Conservation (phyloP, 2,797 vertebrate species). For the Sebastes ruberrimus region DNA sequence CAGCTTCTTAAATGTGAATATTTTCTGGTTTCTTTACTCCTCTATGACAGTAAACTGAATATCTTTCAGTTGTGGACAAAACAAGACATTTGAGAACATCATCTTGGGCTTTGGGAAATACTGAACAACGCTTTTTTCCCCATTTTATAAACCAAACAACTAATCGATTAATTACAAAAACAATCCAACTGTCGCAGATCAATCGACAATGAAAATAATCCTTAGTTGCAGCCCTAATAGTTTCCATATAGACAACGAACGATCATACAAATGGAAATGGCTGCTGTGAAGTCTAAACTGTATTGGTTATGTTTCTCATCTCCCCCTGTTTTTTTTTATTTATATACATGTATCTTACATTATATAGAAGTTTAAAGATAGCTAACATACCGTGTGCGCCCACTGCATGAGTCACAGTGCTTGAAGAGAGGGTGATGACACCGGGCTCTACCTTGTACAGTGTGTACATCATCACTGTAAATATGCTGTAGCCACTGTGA, state of each 20-base stretch:
- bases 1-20: too few species aligned
- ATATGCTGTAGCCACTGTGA: conserved; percentile 39
- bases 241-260: not conserved
- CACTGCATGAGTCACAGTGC: conserved; percentile 69
- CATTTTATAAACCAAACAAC: too few species aligned
- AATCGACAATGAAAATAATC: too few species aligned
- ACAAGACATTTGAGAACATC: too few species aligned
- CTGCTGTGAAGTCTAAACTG: conserved; percentile 8
- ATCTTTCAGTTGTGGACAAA: too few species aligned
- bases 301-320: conserved; percentile 9
- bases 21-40: too few species aligned
- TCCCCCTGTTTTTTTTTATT: conserved; percentile 40
- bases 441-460: conserved; percentile 50
- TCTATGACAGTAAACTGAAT: too few species aligned
- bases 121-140: too few species aligned
- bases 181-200: too few species aligned
- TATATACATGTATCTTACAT: conserved; percentile 48
- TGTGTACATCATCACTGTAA: conserved; percentile 59
- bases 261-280: not conserved
- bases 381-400: conserved; percentile 55
- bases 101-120: too few species aligned
- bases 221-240: too few species aligned
- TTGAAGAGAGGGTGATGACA: conserved; percentile 61
- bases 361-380: conserved; percentile 65
- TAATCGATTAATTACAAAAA: too few species aligned